These are phyloP conservation scores for Loriculus beryllinus DNA, from an alignment of 2,797 vertebrate genomes.

Conservation along the genomic window DNA sequence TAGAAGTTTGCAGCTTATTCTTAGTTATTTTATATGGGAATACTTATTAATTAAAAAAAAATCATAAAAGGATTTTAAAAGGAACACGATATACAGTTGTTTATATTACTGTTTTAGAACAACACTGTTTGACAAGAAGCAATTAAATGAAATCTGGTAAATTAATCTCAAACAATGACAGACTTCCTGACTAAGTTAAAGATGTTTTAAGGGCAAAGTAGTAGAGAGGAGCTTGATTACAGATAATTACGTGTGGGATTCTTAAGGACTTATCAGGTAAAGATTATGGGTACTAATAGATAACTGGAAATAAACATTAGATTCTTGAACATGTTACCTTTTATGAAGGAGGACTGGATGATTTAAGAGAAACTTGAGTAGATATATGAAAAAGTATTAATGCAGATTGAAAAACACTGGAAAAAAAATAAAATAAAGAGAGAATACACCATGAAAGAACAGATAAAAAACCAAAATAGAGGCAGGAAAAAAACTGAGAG, in stretches of 20 bases:
- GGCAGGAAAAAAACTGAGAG: not conserved
- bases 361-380: not conserved
- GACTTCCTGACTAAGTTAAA: not conserved
- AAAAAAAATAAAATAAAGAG: not conserved
- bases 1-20: not conserved
- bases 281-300: not conserved
- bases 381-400: not conserved
- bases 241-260: not conserved
- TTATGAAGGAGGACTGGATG: not conserved
- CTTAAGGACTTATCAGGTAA: not conserved
- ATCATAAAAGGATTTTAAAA: not conserved
- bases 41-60: not conserved
- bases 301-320: not conserved
- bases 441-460: not conserved
- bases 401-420: not conserved
- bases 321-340: not conserved
- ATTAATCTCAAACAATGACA: not conserved
- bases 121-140: not conserved
- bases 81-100: not conserved
- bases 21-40: not conserved
- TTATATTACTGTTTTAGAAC: not conserved
- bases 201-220: not conserved
- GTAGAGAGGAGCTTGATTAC: not conserved
- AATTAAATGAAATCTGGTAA: not conserved
- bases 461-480: not conserved